Evolutionary conservation across 2,113 vertebrate species (phyloP), one percentile per base, ranked within the genome.

Genomic region (Percina caprodes): DNA sequence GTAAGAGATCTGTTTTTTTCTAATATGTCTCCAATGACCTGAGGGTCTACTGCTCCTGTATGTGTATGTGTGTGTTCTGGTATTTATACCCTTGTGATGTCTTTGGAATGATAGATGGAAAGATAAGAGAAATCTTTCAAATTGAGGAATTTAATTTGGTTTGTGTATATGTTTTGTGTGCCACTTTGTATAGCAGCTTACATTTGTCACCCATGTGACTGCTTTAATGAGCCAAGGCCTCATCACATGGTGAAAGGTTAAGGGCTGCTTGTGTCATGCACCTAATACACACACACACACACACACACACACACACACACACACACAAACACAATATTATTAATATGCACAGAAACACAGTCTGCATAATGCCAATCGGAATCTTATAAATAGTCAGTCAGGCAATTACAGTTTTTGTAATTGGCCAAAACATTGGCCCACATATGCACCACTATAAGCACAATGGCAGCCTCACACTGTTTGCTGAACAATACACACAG

Each of bases 121-220:
- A 59, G 68, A 84, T 48, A 56, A 26, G 24, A 26, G 12, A 39
- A 84, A 66, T 79, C 14, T 30, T 59, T n/a, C 67, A 79, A 75
- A 77, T 77, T 46, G 4, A 56, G 46, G 42, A 45, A 26, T 23
- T 79, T 46, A 79, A 46, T 62, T 49, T 55, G 23, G 49, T 79
- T 33, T 73, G 59, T 66, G n/a, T 58, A 23, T 71, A 48, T 74
- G 9, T 60, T 23, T 71, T 14, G 48, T 60, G 14, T 26, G 21
- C 45, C 26, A 52, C 6, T 35, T 51, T 85, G 56, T 55, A 39
- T 69, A 33, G 72, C 45, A 18, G 76, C 69, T 82, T 60, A 62
- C 70, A 59, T 70, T 86, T 74, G n/a, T 73, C 62, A 24, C 65
- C 69, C 89, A 86, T 86, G 86, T 89, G 90, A 91, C 85, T 45